Conservation (phyloP, 2,113 vertebrate species). For the Mustelus asterias region DNA sequence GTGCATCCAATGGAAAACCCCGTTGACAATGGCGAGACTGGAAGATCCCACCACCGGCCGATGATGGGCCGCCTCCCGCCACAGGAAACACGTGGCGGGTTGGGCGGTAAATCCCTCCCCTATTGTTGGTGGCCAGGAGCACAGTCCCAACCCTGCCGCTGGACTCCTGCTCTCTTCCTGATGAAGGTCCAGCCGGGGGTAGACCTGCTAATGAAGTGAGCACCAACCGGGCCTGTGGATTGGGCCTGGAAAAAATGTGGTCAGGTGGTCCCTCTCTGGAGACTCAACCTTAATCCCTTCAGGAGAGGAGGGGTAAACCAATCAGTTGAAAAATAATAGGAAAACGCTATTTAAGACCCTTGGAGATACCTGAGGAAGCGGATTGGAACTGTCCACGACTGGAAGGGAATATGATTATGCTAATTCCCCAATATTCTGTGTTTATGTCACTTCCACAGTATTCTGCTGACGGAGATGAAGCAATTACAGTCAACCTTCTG, state of each 20-base stretch:
- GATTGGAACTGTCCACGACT: not conserved
- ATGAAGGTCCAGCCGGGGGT: not conserved
- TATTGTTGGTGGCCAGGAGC: not conserved
- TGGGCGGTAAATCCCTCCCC: no score
- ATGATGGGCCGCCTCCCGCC: no score
- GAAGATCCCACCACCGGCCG: no score
- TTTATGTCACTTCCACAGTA: conserved; percentile 56
- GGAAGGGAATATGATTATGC: not conserved
- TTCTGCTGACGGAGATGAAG: conserved; percentile 60
- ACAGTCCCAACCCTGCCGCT: not conserved
- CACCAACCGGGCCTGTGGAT: not conserved
- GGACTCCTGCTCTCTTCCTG: not conserved
- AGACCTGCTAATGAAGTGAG: not conserved
- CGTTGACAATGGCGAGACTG: no score
- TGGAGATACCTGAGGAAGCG: not conserved
- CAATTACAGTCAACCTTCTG: conserved; percentile 59
- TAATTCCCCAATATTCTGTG: not conserved
- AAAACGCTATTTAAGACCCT: not conserved
- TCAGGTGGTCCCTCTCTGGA: not conserved
- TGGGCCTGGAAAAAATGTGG: not conserved
- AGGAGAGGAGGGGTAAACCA: not conserved
- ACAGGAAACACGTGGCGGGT: no score
- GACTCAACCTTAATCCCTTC: not conserved
- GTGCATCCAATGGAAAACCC: no score
- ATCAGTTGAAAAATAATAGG: not conserved